Percentiles rank a stretch among this genome's conserved stretches.
These are phyloP conservation scores for Lasioglossum morio DNA, from an alignment of 2,888 invertebrate species.

Conservation along the genomic window DNA sequence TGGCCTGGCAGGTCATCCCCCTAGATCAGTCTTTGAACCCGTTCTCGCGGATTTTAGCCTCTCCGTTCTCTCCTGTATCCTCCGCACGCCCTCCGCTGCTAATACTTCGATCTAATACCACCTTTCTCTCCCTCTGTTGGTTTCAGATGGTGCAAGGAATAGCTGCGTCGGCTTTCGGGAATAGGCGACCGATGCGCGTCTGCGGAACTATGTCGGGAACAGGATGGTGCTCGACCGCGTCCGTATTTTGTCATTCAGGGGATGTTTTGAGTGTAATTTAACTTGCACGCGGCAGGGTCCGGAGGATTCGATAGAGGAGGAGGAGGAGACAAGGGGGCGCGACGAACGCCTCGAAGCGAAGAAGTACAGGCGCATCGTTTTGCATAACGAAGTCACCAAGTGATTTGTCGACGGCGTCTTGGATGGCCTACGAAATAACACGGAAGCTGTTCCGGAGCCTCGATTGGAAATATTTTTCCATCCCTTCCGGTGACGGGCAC, in stretches of 20 bases:
- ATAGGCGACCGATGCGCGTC: neutral
- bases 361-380: constrained; percentile 44
- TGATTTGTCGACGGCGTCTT: constrained; percentile 58
- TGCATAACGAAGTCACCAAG: constrained; percentile 69
- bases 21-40: constrained; percentile 44
- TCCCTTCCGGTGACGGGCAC: constrained; percentile 43
- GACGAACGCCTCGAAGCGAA: neutral
- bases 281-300: constrained; percentile 51
- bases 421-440: constrained; percentile 46
- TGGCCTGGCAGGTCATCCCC: constrained; percentile 43
- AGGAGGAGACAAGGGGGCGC: neutral
- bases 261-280: constrained; percentile 72
- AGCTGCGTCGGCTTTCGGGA: constrained; percentile 20
- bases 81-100: neutral
- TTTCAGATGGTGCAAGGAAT: constrained; percentile 46
- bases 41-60: neutral
- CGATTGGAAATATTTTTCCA: constrained; percentile 48
- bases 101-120: constrained; percentile 15
- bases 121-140: constrained; percentile 26
- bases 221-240: constrained; percentile 13
- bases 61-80: neutral
- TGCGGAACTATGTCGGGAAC: constrained; percentile 10
- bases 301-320: neutral
- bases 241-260: constrained; percentile 60
- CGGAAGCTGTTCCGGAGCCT: constrained; percentile 4